A percentile compares a stretch with the other conserved stretches of the same genome.
These are phyloP conservation scores for Lepidocyrtinus sp. DNA, from an alignment of 2,888 invertebrate species.

Conservation along the genomic window DNA sequence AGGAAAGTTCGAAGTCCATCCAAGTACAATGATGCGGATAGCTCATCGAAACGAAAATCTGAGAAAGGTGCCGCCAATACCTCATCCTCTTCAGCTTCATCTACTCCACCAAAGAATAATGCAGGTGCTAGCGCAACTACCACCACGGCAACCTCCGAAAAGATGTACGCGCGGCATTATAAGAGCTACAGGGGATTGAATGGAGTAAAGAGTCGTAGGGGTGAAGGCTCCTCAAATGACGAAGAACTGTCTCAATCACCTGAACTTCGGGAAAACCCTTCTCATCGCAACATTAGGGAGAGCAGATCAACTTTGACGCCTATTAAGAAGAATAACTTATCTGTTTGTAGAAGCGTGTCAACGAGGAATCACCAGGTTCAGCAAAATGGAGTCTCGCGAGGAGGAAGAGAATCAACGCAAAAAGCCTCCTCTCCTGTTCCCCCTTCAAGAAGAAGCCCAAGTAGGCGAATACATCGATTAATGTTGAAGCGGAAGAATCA, in stretches of 20 bases:
- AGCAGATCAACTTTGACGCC: no score
- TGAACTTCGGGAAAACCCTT: not conserved
- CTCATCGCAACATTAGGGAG: not conserved
- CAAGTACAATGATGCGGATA: conserved; percentile 26
- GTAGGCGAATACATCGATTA: conserved; percentile 36
- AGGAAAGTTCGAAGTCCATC: conserved; percentile 30
- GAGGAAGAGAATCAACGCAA: not conserved
- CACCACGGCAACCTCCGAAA: conserved; percentile 24
- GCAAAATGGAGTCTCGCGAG: conserved; percentile 30
- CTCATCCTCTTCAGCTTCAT: conserved; percentile 10
- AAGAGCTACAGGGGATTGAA: conserved; percentile 54
- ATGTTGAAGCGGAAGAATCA: conserved; percentile 34
- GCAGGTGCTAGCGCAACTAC: not conserved
- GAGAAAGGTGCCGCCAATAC: conserved; percentile 9
- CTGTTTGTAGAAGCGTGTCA: conserved; percentile 18
- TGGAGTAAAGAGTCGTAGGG: conserved; percentile 47
- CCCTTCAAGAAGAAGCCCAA: conserved; percentile 17
- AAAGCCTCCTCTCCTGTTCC: no score
- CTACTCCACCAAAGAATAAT: conserved; percentile 31
- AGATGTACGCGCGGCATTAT: conserved; percentile 55
- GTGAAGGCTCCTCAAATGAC: conserved; percentile 22
- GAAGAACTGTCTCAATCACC: no score
- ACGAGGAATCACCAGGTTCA: conserved; percentile 15
- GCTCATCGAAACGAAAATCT: conserved; percentile 13
- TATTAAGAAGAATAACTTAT: conserved; percentile 19